phyloP scores from a whole-genome alignment of 2,797 vertebrate genomes.

The Leucoraja ocellata region DNA sequence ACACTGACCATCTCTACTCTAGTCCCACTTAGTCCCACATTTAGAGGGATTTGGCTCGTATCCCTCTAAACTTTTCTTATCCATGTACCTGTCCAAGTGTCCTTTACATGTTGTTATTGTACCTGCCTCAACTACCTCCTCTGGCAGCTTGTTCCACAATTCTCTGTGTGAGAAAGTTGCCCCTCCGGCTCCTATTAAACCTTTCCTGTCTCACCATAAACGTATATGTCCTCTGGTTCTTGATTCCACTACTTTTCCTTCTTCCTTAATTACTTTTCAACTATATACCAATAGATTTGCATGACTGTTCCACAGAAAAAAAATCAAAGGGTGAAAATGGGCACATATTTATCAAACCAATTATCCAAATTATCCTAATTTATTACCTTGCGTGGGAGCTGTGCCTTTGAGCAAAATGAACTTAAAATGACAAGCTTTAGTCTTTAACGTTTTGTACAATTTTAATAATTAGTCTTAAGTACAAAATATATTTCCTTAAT shows the following conservation, averaged over 20 bases:
- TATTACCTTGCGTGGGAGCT: background rate
- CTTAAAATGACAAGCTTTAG: background rate
- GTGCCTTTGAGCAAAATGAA: background rate
- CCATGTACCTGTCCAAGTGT: too few relatives aligned
- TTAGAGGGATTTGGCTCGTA: too few relatives aligned
- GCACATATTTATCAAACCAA: background rate
- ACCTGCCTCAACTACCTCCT: too few relatives aligned
- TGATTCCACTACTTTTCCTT: background rate
- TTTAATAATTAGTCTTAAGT: background rate
- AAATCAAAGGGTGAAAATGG: background rate
- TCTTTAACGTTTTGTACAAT: background rate
- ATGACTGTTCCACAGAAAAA: background rate
- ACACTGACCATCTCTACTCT: too few relatives aligned
- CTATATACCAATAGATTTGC: background rate
- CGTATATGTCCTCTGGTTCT: too few relatives aligned
- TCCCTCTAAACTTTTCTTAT: too few relatives aligned
- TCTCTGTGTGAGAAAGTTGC: too few relatives aligned
- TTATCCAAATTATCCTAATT: background rate
- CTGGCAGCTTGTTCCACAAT: too few relatives aligned
- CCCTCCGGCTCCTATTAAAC: too few relatives aligned
- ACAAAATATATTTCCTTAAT: background rate
- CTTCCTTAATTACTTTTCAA: conserved; percentile 16
- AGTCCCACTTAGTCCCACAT: too few relatives aligned
- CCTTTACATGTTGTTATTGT: too few relatives aligned
- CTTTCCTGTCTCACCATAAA: too few relatives aligned